Percentiles rank a stretch among this genome's conserved stretches.
Conservation (phyloP, 2,113 vertebrate genomes). For the Toxotes jaculatrix region DNA sequence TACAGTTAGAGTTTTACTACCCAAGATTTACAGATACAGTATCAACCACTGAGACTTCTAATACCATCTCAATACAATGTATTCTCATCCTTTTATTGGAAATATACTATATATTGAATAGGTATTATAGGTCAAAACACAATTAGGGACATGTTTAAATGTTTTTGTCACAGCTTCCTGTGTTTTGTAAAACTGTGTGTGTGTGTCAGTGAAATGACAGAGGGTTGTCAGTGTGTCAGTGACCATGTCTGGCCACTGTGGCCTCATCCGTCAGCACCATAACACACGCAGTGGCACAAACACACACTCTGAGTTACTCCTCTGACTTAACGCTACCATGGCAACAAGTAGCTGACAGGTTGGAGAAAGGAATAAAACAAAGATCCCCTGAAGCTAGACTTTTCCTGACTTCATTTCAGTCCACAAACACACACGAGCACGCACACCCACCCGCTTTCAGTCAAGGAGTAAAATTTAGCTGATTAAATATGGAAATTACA, state of each 20-base stretch:
- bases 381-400: slow-evolving; percentile 30
- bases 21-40: neutral
- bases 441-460: neutral
- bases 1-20: neutral
- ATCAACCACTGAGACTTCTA: neutral
- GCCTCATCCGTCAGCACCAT: slow-evolving; percentile 5
- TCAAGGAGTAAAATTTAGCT: slow-evolving; percentile 4
- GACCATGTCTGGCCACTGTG: slow-evolving; percentile 25
- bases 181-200: neutral
- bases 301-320: neutral
- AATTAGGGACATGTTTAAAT: neutral
- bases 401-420: slow-evolving; percentile 36
- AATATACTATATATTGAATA: neutral
- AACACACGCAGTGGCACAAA: slow-evolving; percentile 16
- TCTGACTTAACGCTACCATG: slow-evolving; percentile 63
- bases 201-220: neutral
- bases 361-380: slow-evolving; percentile 28
- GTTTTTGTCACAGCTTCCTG: neutral
- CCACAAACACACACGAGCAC: slow-evolving; percentile 19
- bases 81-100: neutral
- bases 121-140: neutral
- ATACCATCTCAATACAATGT: neutral
- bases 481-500: slow-evolving; percentile 50
- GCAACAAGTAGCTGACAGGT: slow-evolving; percentile 68
- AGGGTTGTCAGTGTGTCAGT: slow-evolving; percentile 18